Evolutionary conservation across 2,888 invertebrate genomes (phyloP).

Genomic region (Sinopyrophorus schimmeli): DNA sequence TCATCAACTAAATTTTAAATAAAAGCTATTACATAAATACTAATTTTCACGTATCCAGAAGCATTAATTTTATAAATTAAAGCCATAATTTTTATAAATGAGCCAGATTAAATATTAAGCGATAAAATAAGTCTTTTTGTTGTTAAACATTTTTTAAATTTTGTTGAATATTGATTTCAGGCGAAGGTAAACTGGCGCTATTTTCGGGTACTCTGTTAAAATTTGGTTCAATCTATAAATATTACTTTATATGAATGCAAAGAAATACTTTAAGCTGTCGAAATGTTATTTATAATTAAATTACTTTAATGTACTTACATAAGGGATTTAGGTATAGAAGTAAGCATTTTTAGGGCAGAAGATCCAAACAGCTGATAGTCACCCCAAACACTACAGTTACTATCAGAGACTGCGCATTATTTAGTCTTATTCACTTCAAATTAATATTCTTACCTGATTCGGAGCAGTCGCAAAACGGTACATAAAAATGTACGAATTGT

Average conservation of each 20-base stretch:
- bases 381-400: constrained; percentile 27
- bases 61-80: too few relatives aligned
- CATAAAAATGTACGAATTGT: too few relatives aligned
- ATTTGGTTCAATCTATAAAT: constrained; percentile 12
- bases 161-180: constrained; percentile 27
- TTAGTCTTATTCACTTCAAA: constrained; percentile 19
- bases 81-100: too few relatives aligned
- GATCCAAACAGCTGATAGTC: constrained; percentile 35
- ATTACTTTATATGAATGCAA: constrained; percentile 9
- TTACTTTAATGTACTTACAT: constrained; percentile 45
- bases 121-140: too few relatives aligned
- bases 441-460: not conserved
- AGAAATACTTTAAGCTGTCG: not conserved
- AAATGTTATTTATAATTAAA: constrained; percentile 6
- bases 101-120: too few relatives aligned
- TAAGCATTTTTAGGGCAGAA: constrained; percentile 45
- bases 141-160: too few relatives aligned
- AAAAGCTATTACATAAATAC: too few relatives aligned
- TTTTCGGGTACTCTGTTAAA: constrained; percentile 29
- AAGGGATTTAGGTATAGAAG: constrained; percentile 46
- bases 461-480: constrained; percentile 12
- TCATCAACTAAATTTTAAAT: too few relatives aligned
- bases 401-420: constrained; percentile 41
- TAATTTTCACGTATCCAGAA: too few relatives aligned
- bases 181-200: constrained; percentile 27